These are phyloP conservation scores for Tuberolachnus salignus DNA, from an alignment of 2,888 invertebrate species.

Conservation along the genomic window DNA sequence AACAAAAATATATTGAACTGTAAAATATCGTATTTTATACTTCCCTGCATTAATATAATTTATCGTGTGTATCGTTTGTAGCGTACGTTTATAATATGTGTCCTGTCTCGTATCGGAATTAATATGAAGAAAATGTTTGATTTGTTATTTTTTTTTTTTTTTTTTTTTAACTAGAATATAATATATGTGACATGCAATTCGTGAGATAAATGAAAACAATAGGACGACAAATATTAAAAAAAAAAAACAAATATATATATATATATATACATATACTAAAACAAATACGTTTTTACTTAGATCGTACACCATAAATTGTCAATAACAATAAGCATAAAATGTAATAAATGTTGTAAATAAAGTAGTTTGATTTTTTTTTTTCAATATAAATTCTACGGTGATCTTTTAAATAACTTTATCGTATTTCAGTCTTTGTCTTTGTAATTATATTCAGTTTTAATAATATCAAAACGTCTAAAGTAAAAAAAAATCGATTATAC, in stretches of 20 bases:
- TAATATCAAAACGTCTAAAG: no score
- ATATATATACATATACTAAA: not conserved
- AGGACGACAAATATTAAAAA: constrained; percentile 15
- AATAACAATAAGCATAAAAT: not conserved
- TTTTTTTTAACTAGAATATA: constrained; percentile 4
- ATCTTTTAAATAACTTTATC: not conserved
- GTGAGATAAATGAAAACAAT: constrained; percentile 27
- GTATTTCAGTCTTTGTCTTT: no score
- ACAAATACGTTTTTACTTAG: not conserved
- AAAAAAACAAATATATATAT: not conserved
- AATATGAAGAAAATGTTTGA: no score
- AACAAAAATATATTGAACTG: no score
- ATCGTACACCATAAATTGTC: constrained; percentile 13
- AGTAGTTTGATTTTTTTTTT: not conserved
- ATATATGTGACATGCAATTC: not conserved
- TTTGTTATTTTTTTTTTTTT: no score
- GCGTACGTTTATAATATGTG: no score
- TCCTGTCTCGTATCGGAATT: no score
- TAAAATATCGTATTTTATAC: no score
- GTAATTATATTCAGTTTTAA: no score
- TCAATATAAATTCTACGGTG: not conserved
- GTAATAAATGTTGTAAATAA: not conserved
- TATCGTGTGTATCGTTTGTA: no score
- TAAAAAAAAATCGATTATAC: no score
- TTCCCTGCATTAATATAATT: no score